Evolutionary conservation across 2,797 vertebrate genomes (phyloP).

Genomic region (Sandelia bainsii): DNA sequence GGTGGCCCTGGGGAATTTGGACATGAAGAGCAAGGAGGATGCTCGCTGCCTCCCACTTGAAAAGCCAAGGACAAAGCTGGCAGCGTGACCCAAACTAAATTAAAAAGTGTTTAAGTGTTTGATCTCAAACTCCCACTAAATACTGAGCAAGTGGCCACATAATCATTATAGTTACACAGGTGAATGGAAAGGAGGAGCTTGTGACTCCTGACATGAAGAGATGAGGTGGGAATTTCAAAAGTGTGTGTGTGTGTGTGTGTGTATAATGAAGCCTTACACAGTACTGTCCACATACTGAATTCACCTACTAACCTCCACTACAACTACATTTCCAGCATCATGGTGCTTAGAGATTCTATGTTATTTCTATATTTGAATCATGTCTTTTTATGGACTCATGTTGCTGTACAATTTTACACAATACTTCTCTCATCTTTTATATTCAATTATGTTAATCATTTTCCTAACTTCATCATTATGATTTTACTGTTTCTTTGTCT

Average conservation of each 20-base stretch:
- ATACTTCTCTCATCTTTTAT: constrained; percentile 29
- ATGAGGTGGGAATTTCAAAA: background rate
- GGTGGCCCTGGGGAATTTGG: constrained; percentile 49
- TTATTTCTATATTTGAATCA: constrained; percentile 4
- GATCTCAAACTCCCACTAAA: constrained; percentile 11
- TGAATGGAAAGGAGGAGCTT: constrained; percentile 3
- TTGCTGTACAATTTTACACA: constrained; percentile 4
- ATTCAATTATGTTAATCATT: constrained; percentile 55
- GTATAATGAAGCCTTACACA: background rate
- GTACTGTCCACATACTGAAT: background rate
- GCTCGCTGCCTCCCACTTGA: constrained; percentile 36
- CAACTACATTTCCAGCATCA: constrained; percentile 17
- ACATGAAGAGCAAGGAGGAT: constrained; percentile 44
- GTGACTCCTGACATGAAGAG: background rate
- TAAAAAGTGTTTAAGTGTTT: constrained; percentile 7
- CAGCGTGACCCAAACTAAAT: constrained; percentile 34
- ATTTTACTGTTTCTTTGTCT: constrained; percentile 31
- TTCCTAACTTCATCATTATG: constrained; percentile 33
- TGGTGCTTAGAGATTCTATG: constrained; percentile 1
- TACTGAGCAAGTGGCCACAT: background rate
- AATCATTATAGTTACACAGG: background rate
- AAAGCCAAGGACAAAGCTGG: constrained; percentile 57
- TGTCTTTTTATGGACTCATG: constrained; percentile 7
- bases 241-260: background rate
- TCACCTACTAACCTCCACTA: constrained; percentile 15